Evolutionary conservation across 1,140 invertebrate species (phyloP).

Genomic region (Cotesia chilonis): DNA sequence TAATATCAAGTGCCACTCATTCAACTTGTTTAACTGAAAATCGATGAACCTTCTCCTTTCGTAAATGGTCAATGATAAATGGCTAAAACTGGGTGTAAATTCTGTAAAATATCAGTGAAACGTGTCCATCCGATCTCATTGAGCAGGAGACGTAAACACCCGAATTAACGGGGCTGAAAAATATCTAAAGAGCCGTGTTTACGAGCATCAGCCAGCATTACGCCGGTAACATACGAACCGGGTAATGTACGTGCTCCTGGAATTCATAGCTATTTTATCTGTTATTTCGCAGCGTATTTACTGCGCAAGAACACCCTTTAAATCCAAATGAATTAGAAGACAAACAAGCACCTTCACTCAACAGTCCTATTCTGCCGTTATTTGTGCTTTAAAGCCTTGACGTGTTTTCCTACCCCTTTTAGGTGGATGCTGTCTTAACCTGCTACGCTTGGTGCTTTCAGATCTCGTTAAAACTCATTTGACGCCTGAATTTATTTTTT

Average conservation of each 20-base stretch:
- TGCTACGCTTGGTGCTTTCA: not conserved
- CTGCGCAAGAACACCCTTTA: not conserved
- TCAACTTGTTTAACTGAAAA: not conserved
- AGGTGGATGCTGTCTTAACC: not conserved
- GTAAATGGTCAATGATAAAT: not conserved
- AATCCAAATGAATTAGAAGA: slow-evolving; percentile 7
- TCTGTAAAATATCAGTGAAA: no score
- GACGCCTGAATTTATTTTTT: no score
- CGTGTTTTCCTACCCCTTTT: not conserved
- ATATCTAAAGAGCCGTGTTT: no score
- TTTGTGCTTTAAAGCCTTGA: slow-evolving; percentile 3
- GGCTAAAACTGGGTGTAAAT: not conserved
- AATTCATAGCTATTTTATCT: slow-evolving; percentile 2
- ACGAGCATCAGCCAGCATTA: no score
- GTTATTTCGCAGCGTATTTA: slow-evolving; percentile 4
- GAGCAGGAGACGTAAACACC: no score
- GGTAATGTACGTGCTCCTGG: not conserved
- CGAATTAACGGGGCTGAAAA: no score
- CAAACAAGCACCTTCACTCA: slow-evolving; percentile 1
- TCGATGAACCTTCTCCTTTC: not conserved
- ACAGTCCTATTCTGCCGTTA: not conserved
- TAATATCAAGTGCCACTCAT: not conserved
- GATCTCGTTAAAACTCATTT: no score
- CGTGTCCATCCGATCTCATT: no score
- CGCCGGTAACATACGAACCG: no score